Percentiles rank a stretch among this genome's conserved stretches.
These are phyloP conservation scores for Oryzias curvinotus DNA, from an alignment of 2,113 vertebrate genomes.

Conservation along the genomic window DNA sequence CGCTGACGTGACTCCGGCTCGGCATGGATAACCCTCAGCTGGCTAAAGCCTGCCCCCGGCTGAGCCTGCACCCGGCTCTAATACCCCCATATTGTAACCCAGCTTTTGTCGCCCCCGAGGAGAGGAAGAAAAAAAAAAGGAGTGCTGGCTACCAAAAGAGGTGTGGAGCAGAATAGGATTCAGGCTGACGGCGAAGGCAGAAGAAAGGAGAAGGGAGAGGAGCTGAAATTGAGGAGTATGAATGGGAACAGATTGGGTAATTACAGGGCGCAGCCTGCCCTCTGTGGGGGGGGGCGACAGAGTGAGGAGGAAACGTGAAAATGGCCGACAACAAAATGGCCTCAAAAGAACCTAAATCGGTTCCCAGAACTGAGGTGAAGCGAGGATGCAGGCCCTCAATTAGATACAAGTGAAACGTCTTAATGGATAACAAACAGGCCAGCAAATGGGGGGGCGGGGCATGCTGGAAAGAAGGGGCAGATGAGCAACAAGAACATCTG, in stretches of 20 bases:
- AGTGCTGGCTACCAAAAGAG: slow-evolving; percentile 58
- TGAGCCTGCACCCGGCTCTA: slow-evolving; percentile 70
- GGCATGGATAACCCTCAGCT: slow-evolving; percentile 72
- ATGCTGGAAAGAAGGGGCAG: slow-evolving; percentile 13
- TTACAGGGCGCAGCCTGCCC: slow-evolving; percentile 67
- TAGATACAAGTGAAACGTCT: slow-evolving; percentile 51
- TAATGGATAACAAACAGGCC: slow-evolving; percentile 69
- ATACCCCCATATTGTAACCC: slow-evolving; percentile 74
- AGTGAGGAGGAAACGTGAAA: slow-evolving; percentile 67
- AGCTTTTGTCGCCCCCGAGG: slow-evolving; percentile 68
- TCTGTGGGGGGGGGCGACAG: slow-evolving; percentile 49
- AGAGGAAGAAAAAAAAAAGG: slow-evolving; percentile 19
- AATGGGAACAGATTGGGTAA: slow-evolving; percentile 78
- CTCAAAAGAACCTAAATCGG: slow-evolving; percentile 67
- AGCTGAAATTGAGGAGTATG: slow-evolving; percentile 67
- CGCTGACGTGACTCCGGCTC: slow-evolving; percentile 64
- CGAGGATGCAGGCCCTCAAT: slow-evolving; percentile 55
- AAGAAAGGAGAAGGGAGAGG: slow-evolving; percentile 37
- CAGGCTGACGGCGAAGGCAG: slow-evolving; percentile 18
- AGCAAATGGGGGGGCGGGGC: slow-evolving; percentile 35
- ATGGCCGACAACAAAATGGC: slow-evolving; percentile 72
- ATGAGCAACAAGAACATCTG: background rate
- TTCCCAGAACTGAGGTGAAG: slow-evolving; percentile 53
- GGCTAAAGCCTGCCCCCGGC: slow-evolving; percentile 72
- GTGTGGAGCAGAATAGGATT: slow-evolving; percentile 50